Evolutionary conservation across 1,140 invertebrate genomes (phyloP).

Genomic region (Pristionchus pacificus): DNA sequence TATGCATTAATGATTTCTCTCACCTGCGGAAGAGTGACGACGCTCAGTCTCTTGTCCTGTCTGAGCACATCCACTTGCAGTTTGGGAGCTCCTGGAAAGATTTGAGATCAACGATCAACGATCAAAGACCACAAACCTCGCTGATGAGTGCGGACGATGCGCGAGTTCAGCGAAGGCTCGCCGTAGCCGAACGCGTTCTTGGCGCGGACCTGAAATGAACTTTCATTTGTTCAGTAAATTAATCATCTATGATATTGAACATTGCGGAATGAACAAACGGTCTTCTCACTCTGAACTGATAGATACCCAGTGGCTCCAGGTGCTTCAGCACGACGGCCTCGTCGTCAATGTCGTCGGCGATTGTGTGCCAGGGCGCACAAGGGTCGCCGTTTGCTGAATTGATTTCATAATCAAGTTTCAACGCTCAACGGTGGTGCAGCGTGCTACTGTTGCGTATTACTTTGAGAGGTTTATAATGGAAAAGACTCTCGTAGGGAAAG

Average conservation of each 20-base stretch:
- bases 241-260: too few species aligned
- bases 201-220: constrained; percentile 78
- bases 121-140: constrained; percentile 4
- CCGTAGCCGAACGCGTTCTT: constrained; percentile 77
- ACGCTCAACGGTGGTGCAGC: too few species aligned
- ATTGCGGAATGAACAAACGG: too few species aligned
- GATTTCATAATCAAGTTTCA: too few species aligned
- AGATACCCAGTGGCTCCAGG: constrained; percentile 72
- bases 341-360: constrained; percentile 82
- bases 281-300: constrained; percentile 58
- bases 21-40: constrained; percentile 49
- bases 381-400: constrained; percentile 31
- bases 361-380: constrained; percentile 70
- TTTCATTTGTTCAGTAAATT: background rate
- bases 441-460: too few species aligned
- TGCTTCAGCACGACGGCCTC: constrained; percentile 81
- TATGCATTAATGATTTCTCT: constrained; percentile 26
- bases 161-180: constrained; percentile 60
- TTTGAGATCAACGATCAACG: background rate
- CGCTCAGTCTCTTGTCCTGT: constrained; percentile 38
- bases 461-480: too few species aligned
- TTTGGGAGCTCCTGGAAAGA: constrained; percentile 41
- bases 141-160: constrained; percentile 56
- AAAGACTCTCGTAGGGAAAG: too few species aligned
- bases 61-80: constrained; percentile 46